phyloP scores from a whole-genome alignment of 2,797 vertebrate species.

The Scolopax rusticola region DNA sequence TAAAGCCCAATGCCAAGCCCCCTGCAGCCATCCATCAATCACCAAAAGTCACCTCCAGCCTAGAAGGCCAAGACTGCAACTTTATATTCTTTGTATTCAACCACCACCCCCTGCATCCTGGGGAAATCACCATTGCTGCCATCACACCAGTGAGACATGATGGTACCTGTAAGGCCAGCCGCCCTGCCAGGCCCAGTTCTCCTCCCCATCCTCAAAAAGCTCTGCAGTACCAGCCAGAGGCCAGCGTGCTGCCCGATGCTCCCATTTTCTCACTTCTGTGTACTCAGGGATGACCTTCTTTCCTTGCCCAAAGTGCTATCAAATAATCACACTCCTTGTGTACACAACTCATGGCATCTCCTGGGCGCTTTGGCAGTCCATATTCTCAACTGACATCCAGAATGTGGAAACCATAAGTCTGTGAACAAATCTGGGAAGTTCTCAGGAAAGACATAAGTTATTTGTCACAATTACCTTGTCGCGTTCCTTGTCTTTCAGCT shows the following conservation, averaged over 20 bases:
- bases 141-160: background rate
- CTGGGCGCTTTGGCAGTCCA: background rate
- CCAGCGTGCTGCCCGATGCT: background rate
- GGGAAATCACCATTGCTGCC: background rate
- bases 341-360: background rate
- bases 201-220: background rate
- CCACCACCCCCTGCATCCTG: background rate
- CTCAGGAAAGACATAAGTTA: background rate
- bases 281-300: background rate
- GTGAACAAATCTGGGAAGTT: background rate
- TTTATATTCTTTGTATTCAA: background rate
- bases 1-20: background rate
- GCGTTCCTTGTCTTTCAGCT: slow-evolving; percentile 94
- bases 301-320: background rate
- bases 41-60: background rate
- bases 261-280: background rate
- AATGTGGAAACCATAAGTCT: background rate
- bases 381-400: background rate
- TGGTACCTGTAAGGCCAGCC: background rate
- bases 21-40: background rate
- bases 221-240: background rate
- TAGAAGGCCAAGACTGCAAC: background rate
- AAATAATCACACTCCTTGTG: background rate
- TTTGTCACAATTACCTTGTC: slow-evolving; percentile 85
- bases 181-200: background rate